Conservation (phyloP, 2,888 invertebrate species). For the Cephus sareptanus region DNA sequence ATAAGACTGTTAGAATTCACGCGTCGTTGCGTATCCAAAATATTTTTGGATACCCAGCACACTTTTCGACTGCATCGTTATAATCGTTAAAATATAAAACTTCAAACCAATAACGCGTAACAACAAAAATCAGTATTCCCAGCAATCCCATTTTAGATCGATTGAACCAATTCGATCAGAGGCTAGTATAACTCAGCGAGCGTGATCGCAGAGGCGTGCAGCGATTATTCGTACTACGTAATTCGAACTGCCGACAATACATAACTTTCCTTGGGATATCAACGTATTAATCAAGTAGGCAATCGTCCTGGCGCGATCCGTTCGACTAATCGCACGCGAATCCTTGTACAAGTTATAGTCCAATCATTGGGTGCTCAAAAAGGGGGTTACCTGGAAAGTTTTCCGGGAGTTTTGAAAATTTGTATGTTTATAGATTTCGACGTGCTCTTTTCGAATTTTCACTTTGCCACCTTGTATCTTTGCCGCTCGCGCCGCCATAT, state of each 20-base stretch:
- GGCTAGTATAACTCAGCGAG: background rate
- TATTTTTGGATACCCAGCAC: background rate
- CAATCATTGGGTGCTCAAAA: too few relatives aligned
- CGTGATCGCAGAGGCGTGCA: background rate
- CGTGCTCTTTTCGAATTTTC: too few relatives aligned
- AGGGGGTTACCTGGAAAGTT: too few relatives aligned
- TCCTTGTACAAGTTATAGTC: constrained; percentile 25
- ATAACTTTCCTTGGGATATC: background rate
- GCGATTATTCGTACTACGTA: background rate
- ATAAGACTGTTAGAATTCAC: too few relatives aligned
- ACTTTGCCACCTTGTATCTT: too few relatives aligned
- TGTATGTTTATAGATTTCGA: too few relatives aligned
- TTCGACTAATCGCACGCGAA: background rate
- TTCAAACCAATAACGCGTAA: background rate
- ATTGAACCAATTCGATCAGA: background rate
- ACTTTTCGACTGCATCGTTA: background rate
- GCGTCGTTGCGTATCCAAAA: background rate
- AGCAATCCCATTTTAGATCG: background rate
- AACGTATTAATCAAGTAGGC: background rate
- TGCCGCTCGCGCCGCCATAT: too few relatives aligned
- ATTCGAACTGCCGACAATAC: background rate
- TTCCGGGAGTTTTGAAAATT: too few relatives aligned
- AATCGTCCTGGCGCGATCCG: background rate
- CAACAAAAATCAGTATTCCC: background rate
- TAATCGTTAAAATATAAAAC: background rate